Evolutionary conservation across 2,888 invertebrate genomes (phyloP), one percentile per base, ranked within the genome.

Genomic region (Limnephilus lunatus): DNA sequence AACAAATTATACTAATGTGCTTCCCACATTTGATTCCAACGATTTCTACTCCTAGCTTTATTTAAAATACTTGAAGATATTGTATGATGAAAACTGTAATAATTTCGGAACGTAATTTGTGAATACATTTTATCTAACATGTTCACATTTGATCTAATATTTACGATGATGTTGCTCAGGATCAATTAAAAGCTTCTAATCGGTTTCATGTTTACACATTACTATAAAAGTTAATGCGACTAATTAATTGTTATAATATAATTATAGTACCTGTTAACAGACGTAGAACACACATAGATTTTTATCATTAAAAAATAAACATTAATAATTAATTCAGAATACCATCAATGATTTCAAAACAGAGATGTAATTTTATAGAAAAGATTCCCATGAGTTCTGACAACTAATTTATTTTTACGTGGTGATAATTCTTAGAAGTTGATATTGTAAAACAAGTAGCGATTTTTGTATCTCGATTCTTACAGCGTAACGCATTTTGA

Each of bases 141-240:
- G 25, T 68, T 68, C 68, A 68, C 68, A 9, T 68, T 68, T 68
- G 68, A 68, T 68, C 68, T 68, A 68, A 68, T 68, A 68, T 68
- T 68, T 68, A 68, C 25, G 68, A 25, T 68, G 68, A 68, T 68
- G 68, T 25, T 68, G 5, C 1, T n/a, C 9, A 25, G 9, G 68
- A 68, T 68, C 68, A 68, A 68, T 68, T 25, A 68, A 68, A 68
- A 68, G 9, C 68, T 25, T 68, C 68, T 68, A 83, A 83, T 83
- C 32, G 19, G 83, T 19, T 83, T 83, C 83, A 31, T 83, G 83
- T 32, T 83, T 35, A 83, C 83, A 83, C 83, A 35, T 83, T 32
- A 83, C 39, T 35, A 83, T 83, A 35, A 83, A 83, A 83, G 35
- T 83, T 83, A 83, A 83, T 83, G 68, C 9, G 25, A 68, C 68